Evolutionary conservation across 2,888 invertebrate species (phyloP), one percentile per base, ranked within the genome.

Genomic region (Sphaeridia pumilis): DNA sequence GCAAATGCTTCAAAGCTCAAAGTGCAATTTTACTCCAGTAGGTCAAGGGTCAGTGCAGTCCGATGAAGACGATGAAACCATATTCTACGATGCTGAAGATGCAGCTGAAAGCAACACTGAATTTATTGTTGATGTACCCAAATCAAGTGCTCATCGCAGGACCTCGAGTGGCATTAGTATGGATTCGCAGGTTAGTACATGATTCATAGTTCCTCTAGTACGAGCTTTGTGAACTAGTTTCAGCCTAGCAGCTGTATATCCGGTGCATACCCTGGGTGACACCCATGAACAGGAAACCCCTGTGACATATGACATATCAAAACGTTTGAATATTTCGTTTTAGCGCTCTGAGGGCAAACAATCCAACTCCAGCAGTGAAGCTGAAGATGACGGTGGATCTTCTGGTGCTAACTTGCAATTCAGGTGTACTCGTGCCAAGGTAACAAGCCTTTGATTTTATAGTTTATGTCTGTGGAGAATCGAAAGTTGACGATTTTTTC

Each of bases 81-180:
- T 76, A 61, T 81, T 78, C 67, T 79, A 77, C 67, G 80, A 81
- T 69, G 80, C 79, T 2, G 73, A 75, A 60, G 78, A 72, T 64
- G 69, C 67, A 21, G 55, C 61, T 5, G 63, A 61, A 2, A 48
- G 48, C 22, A 44, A 48, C 20, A 55, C 35, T 12, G 65, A 65
- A 35, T 63, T 65, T 49, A 63, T 58, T 24, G 65, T 65, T 46
- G 63, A 65, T 41, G 65, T 65, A 44, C 63, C 65, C n/a, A 61
- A 62, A 35, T 61, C 60, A 44, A 17, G 10, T 17, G 60, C 66
- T 24, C 69, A 69, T 56, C 65, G 69, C 43, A 62, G 69, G 47
- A 66, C 67, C n/a, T 68, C 69, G 7, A 67, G 68, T 47, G 67
- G 67, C 14, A 63, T 66, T 54, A 67, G 67, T 58, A 60, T 60